Base-by-base conservation (phyloP, 1,140 invertebrate genomes). In the Ceratosolen solmsi region DNA sequence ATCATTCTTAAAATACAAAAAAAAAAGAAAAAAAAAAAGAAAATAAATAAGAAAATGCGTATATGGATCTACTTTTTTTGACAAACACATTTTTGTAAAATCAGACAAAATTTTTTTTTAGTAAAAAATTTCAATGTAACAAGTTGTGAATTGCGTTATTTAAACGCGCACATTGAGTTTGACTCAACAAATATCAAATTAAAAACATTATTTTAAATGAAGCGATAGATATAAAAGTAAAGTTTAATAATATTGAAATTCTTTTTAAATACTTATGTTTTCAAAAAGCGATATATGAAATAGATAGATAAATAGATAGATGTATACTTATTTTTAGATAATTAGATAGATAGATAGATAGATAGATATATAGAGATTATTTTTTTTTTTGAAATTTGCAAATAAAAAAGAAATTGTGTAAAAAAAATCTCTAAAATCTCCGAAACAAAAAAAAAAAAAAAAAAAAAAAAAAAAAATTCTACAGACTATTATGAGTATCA, bases 391-490 rank as follows among this genome's bases (percentile, higher is more conserved):
- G 27, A 70, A 75, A 81, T 75, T 41, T 46, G 22, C 77, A 60
- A 71, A 27, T 49, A 20, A 36, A 76, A 0, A 25, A 65, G 41
- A 38, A 76, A 38, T 41, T 46, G 7, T 56, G 41, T 54, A 74
- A 51, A n/a, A n/a, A 79, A 77, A 71, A 58, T 60, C 0, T 30
- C 38, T 17, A n/a, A 22, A 5, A 75, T 20, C 30, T 72, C 2
- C n/a, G 27, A 70, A 73, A n/a, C n/a, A n/a, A n/a, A n/a, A n/a
- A n/a, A n/a, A n/a, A n/a, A n/a, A n/a, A n/a, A n/a, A n/a, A n/a
- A n/a, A n/a, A n/a, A n/a, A n/a, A n/a, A n/a, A n/a, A n/a, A n/a
- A 11, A 82, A 74, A 74, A 79, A 79, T 79, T 79, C 76, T 83
- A 83, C 60, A 79, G 70, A 72, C 68, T 78, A 83, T 79, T 46